Percentiles rank a stretch among this genome's conserved stretches.
Evolutionary conservation across 2,888 invertebrate species (phyloP).

Genomic region (Rhagonycha fulva): DNA sequence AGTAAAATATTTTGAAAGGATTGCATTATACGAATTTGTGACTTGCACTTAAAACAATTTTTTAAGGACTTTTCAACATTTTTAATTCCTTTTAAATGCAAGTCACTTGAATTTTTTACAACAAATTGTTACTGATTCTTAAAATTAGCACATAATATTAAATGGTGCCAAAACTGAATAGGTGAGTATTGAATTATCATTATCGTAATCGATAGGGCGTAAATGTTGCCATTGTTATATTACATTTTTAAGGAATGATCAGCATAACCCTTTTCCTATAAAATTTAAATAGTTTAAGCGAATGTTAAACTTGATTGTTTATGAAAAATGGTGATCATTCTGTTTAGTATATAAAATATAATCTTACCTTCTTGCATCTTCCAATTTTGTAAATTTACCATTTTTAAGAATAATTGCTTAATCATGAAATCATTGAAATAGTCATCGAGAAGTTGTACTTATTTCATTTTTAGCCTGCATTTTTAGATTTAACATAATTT

Average conservation of each 20-base stretch:
- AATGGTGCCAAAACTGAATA: slow-evolving; percentile 1
- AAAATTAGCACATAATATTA: neutral
- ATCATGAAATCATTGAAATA: neutral
- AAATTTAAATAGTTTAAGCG: neutral
- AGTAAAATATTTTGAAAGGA: neutral
- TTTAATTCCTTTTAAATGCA: neutral
- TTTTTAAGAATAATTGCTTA: neutral
- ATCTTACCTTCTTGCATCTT: slow-evolving; percentile 24
- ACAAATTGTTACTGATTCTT: neutral
- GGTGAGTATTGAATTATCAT: neutral
- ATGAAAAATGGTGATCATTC: slow-evolving; percentile 9
- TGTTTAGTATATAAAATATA: neutral
- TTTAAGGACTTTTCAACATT: neutral
- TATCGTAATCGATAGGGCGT: neutral
- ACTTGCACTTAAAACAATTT: neutral
- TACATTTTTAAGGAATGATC: neutral
- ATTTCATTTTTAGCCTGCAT: neutral
- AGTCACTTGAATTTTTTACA: neutral
- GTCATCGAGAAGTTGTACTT: neutral
- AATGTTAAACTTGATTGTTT: neutral
- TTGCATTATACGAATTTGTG: neutral
- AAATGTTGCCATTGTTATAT: neutral
- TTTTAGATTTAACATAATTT: neutral
- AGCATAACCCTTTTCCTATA: neutral
- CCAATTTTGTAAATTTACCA: slow-evolving; percentile 22